phyloP scores from a whole-genome alignment of 2,888 invertebrate genomes.

The Drosophila crucigera region DNA sequence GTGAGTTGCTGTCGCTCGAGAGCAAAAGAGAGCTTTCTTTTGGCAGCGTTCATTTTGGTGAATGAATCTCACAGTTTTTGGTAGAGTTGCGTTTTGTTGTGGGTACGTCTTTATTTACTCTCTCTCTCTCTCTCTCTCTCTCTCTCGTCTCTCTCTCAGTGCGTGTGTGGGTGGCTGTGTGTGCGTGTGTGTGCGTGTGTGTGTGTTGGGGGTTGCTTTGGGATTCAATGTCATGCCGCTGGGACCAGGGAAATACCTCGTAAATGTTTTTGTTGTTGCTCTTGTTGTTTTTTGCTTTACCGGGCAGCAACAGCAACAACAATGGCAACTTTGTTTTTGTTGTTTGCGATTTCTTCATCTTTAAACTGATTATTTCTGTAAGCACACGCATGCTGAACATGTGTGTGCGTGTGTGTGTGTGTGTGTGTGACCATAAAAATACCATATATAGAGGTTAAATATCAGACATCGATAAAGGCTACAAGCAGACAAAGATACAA shows the following conservation, averaged over 20 bases:
- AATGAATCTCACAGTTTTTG: constrained; percentile 55
- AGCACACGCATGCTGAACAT: constrained; percentile 27
- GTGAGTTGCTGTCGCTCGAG: constrained; percentile 3
- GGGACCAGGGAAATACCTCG: constrained; percentile 85
- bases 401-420: constrained; percentile 30
- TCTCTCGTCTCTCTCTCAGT: background rate
- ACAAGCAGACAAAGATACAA: constrained; percentile 62
- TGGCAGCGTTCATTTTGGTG: constrained; percentile 56
- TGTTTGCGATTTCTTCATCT: constrained; percentile 75
- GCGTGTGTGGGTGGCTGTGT: background rate
- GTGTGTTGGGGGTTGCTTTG: constrained; percentile 83
- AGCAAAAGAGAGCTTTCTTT: constrained; percentile 46
- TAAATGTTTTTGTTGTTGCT: constrained; percentile 54
- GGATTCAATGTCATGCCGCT: constrained; percentile 85
- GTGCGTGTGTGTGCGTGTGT: constrained; percentile 24
- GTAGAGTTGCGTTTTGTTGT: constrained; percentile 37
- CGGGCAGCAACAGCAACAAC: constrained; percentile 37
- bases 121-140: background rate
- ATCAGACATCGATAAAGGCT: constrained; percentile 80
- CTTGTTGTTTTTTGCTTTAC: constrained; percentile 36
- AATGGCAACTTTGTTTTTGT: constrained; percentile 37
- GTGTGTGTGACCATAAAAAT: constrained; percentile 57
- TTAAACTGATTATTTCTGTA: constrained; percentile 80
- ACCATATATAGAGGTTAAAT: constrained; percentile 76
- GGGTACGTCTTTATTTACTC: constrained; percentile 17